Evolutionary conservation across 2,888 invertebrate genomes (phyloP).

Genomic region (Neria commutata): DNA sequence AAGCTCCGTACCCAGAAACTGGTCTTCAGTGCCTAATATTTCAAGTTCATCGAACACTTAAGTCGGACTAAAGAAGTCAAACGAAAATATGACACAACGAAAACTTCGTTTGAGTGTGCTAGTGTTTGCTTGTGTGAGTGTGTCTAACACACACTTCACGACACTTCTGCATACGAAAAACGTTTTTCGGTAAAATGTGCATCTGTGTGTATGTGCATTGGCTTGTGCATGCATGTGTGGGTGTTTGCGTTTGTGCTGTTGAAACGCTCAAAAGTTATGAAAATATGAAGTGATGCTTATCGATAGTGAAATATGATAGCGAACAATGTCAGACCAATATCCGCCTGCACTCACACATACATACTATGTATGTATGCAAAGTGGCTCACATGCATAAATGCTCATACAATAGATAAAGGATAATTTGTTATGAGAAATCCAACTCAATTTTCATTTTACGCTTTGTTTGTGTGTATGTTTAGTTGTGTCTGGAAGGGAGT

Average conservation of each 20-base stretch:
- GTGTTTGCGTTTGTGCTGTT: conserved; percentile 37
- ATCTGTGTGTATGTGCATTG: too few relatives aligned
- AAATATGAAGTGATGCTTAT: conserved; percentile 59
- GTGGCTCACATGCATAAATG: too few relatives aligned
- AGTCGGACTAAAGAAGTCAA: too few relatives aligned
- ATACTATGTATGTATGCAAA: too few relatives aligned
- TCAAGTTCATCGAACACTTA: too few relatives aligned
- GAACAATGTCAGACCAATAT: conserved; percentile 19
- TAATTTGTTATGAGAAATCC: background rate
- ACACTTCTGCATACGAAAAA: background rate
- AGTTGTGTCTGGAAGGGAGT: too few relatives aligned
- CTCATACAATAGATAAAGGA: too few relatives aligned
- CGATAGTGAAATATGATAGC: conserved; percentile 55
- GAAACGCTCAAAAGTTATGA: conserved; percentile 45
- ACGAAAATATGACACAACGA: too few relatives aligned
- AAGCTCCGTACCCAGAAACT: too few relatives aligned
- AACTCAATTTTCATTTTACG: background rate
- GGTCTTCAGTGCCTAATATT: too few relatives aligned
- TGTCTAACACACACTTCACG: background rate
- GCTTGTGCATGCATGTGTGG: background rate
- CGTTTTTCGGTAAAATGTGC: too few relatives aligned
- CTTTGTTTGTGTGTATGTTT: too few relatives aligned
- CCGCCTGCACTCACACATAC: conserved; percentile 10
- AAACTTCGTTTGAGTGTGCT: background rate
- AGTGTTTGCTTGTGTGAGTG: background rate